Conservation (phyloP, 2,888 invertebrate genomes). For the Cephus nigrinus region DNA sequence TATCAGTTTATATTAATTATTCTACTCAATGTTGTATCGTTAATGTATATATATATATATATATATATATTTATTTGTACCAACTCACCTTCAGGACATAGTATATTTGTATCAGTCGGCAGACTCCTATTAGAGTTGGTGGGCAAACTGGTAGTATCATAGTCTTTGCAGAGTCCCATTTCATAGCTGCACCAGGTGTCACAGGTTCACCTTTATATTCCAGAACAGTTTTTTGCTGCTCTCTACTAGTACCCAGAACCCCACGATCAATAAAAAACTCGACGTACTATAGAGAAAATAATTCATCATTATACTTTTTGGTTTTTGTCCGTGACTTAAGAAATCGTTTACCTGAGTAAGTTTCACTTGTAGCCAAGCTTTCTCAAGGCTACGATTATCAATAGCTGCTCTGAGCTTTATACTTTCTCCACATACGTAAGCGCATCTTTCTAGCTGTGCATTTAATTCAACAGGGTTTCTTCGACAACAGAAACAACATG, state of each 20-base stretch:
- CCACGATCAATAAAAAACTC: conserved; percentile 82
- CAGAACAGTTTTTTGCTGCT: conserved; percentile 75
- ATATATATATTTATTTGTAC: not conserved
- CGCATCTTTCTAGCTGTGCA: conserved; percentile 77
- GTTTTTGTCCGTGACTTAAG: conserved; percentile 1
- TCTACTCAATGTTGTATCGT: not conserved
- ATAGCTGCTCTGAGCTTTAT: conserved; percentile 77
- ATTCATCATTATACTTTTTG: conserved; percentile 1
- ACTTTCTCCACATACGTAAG: conserved; percentile 81
- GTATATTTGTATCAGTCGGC: conserved; percentile 78
- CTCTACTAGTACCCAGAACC: conserved; percentile 78
- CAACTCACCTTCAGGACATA: conserved; percentile 76
- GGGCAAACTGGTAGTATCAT: conserved; percentile 81
- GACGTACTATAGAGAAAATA: conserved; percentile 70
- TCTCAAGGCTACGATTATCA: conserved; percentile 75
- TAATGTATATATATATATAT: not conserved
- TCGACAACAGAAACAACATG: conserved; percentile 80
- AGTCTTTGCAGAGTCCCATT: conserved; percentile 76
- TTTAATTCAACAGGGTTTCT: conserved; percentile 76
- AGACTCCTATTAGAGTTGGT: conserved; percentile 78
- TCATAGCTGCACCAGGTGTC: conserved; percentile 71
- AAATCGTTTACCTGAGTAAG: conserved; percentile 69
- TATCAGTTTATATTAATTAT: not conserved
- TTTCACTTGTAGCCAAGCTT: conserved; percentile 70
- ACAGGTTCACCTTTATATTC: conserved; percentile 78